Evolutionary conservation across 1,140 invertebrate genomes (phyloP).

Genomic region (Drosophila trapezifrons): DNA sequence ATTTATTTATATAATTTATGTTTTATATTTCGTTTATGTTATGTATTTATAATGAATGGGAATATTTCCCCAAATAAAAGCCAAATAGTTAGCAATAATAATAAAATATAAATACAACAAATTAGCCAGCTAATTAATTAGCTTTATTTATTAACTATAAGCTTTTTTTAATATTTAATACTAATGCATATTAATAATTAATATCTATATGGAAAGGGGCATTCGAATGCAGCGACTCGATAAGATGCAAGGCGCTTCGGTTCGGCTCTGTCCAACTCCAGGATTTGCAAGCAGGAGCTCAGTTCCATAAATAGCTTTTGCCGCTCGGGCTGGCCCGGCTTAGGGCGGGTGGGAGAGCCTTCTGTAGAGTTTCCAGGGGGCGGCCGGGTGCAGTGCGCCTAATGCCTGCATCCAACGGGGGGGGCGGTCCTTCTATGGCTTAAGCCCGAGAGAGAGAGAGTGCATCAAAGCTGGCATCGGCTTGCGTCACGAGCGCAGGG

Average conservation of each 20-base stretch:
- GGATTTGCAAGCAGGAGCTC: background rate
- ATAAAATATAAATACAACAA: no score
- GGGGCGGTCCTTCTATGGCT: slow-evolving; percentile 13
- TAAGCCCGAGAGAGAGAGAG: slow-evolving; percentile 11
- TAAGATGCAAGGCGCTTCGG: background rate
- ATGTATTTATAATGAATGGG: no score
- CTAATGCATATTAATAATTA: no score
- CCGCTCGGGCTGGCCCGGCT: slow-evolving; percentile 2
- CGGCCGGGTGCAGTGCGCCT: slow-evolving; percentile 3
- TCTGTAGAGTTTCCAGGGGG: slow-evolving; percentile 5
- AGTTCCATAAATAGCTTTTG: slow-evolving; percentile 5
- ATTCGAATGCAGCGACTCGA: no score
- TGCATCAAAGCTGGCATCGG: slow-evolving; percentile 3
- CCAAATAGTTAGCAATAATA: no score
- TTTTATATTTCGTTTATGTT: no score
- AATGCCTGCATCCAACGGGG: slow-evolving; percentile 1
- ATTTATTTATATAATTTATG: no score
- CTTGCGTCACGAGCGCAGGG: slow-evolving; percentile 11
- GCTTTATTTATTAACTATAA: no score
- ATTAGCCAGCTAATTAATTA: no score
- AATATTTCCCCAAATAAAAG: no score
- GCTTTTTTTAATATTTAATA: no score
- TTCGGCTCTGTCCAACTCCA: background rate
- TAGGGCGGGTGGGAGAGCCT: slow-evolving; percentile 1
- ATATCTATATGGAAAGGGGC: no score